A percentile compares a stretch with the other conserved stretches of the same genome.
These are phyloP conservation scores for Venusia cambrica DNA, from an alignment of 2,888 invertebrate genomes.

Conservation along the genomic window DNA sequence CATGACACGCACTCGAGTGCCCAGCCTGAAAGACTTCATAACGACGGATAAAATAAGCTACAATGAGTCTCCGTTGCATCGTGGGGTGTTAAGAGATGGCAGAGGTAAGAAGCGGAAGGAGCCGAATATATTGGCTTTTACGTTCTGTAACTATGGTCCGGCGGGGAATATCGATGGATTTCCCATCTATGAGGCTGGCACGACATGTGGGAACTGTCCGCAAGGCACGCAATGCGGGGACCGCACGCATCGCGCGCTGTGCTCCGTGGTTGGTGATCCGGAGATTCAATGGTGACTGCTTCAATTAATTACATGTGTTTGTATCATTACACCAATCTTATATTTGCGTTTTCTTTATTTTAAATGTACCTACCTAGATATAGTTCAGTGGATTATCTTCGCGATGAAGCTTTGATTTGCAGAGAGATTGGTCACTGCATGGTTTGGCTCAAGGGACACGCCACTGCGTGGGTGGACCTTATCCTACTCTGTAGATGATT, in stretches of 20 bases:
- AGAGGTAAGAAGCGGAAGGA: conserved; percentile 39
- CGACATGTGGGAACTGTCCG: conserved; percentile 62
- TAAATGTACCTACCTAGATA: too few relatives aligned
- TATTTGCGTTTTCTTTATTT: too few relatives aligned
- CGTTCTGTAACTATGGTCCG: conserved; percentile 73
- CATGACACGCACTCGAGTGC: conserved; percentile 40
- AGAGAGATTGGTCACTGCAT: too few relatives aligned
- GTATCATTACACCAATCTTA: too few relatives aligned
- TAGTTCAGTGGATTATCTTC: too few relatives aligned
- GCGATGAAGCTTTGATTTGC: too few relatives aligned
- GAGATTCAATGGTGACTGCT: conserved; percentile 32
- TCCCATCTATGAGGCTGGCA: conserved; percentile 66
- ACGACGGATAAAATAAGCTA: conserved; percentile 30
- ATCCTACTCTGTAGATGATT: too few relatives aligned
- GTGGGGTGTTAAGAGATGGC: conserved; percentile 41
- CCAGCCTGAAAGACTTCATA: conserved; percentile 48
- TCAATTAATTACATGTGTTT: too few relatives aligned
- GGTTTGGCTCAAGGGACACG: too few relatives aligned
- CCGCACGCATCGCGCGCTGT: conserved; percentile 63
- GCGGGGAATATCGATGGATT: conserved; percentile 73
- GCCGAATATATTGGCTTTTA: conserved; percentile 62
- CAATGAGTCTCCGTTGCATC: conserved; percentile 54
- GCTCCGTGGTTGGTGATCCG: conserved; percentile 59
- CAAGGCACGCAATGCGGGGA: conserved; percentile 62
- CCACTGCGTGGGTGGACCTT: too few relatives aligned